Evolutionary conservation across 2,797 vertebrate species (phyloP).

Genomic region (Phataginus tetradactyla): DNA sequence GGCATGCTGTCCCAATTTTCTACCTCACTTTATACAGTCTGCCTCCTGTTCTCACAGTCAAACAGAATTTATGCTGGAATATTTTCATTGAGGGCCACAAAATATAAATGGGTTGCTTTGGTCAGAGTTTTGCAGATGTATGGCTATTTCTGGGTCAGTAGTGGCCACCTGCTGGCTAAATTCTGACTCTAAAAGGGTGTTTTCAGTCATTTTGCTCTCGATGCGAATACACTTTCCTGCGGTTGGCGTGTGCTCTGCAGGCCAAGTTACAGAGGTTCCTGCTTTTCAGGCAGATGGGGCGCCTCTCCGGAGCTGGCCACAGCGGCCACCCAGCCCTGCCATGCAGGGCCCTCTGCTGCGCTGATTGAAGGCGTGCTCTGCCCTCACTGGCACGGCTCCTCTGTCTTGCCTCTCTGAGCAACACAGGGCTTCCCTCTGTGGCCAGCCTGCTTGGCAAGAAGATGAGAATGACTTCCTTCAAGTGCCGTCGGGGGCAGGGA

Average conservation of each 20-base stretch:
- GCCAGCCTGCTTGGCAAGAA: not conserved
- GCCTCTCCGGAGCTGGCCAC: too few species aligned
- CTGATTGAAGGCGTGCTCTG: too few species aligned
- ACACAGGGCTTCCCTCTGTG: not conserved
- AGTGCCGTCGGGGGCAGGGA: too few species aligned
- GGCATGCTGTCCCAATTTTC: not conserved
- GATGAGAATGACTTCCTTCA: too few species aligned
- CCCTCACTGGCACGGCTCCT: not conserved
- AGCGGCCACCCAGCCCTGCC: not conserved
- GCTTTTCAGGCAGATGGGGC: too few species aligned
- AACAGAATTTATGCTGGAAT: not conserved
- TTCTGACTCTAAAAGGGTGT: not conserved
- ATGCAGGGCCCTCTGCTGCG: not conserved
- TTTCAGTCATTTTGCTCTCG: not conserved
- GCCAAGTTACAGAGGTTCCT: not conserved
- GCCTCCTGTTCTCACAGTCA: not conserved
- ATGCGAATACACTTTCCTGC: too few species aligned
- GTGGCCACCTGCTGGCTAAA: not conserved
- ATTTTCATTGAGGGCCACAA: not conserved
- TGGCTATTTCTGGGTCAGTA: not conserved
- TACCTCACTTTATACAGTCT: not conserved
- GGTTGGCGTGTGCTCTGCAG: accelerated
- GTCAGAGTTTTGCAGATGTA: not conserved
- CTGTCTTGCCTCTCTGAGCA: not conserved
- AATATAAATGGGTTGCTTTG: not conserved